These are phyloP conservation scores for Erebia aethiops DNA, from an alignment of 2,888 invertebrate species.

Conservation along the genomic window DNA sequence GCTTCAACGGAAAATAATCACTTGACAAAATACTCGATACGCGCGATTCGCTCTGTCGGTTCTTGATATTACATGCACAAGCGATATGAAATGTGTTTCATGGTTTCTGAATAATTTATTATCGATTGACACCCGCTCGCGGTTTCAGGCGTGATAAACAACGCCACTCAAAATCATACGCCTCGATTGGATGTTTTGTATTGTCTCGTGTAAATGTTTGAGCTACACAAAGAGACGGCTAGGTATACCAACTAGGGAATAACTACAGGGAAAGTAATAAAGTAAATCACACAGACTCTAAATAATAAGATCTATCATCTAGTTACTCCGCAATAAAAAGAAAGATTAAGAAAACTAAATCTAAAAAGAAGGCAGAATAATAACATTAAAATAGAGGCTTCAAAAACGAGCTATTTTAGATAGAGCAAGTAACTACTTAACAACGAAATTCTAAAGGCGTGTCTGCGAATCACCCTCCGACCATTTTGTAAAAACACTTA, in stretches of 20 bases:
- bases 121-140: slow-evolving; percentile 59
- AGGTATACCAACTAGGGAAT: neutral
- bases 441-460: neutral
- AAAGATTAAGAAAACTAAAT: no score
- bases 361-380: no score
- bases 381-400: no score
- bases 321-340: no score
- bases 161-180: slow-evolving; percentile 4
- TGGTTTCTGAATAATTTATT: slow-evolving; percentile 73
- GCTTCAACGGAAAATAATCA: slow-evolving; percentile 59
- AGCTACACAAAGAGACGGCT: neutral
- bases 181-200: neutral
- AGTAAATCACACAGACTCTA: no score
- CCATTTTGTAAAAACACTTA: slow-evolving; percentile 3
- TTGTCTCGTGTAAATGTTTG: neutral
- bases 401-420: neutral
- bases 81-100: slow-evolving; percentile 69
- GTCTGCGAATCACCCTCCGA: neutral
- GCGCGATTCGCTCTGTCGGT: slow-evolving; percentile 49
- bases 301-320: no score
- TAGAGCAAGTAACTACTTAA: neutral
- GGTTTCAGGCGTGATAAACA: slow-evolving; percentile 25
- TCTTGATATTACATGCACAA: slow-evolving; percentile 70
- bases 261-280: neutral
- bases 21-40: slow-evolving; percentile 55